A percentile compares a stretch with the other conserved stretches of the same genome.
These are phyloP conservation scores for Taphrorychus bicolor DNA, from an alignment of 2,888 invertebrate genomes.

Conservation along the genomic window DNA sequence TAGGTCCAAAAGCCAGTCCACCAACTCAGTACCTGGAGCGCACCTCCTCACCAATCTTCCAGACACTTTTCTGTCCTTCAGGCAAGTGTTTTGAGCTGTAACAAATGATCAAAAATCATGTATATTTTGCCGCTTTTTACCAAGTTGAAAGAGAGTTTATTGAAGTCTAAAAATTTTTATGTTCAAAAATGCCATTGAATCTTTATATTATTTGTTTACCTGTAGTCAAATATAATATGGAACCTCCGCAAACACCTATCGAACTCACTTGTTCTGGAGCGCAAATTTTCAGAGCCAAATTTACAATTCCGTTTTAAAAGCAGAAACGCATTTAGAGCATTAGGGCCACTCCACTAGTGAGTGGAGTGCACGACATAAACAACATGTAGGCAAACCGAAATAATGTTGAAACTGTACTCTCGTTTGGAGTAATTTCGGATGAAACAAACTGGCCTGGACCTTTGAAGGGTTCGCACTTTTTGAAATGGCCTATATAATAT, in stretches of 20 bases:
- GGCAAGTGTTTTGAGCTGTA: slow-evolving; percentile 64
- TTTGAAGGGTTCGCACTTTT: too few species aligned
- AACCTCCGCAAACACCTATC: not conserved
- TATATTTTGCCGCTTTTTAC: too few species aligned
- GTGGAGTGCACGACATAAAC: not conserved
- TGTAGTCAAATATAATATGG: too few species aligned
- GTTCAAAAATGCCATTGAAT: too few species aligned
- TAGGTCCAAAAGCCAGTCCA: slow-evolving; percentile 78
- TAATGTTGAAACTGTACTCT: not conserved
- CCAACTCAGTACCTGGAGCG: slow-evolving; percentile 81
- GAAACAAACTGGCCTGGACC: not conserved
- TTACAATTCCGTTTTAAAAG: slow-evolving; percentile 7
- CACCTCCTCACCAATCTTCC: slow-evolving; percentile 70
- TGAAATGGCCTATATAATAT: not conserved
- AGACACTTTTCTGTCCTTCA: slow-evolving; percentile 64
- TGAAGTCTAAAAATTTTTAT: too few species aligned
- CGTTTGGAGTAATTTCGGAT: not conserved
- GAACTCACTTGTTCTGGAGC: not conserved
- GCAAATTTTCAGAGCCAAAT: not conserved
- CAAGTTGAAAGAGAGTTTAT: too few species aligned
- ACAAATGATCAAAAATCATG: too few species aligned
- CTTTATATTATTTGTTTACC: too few species aligned
- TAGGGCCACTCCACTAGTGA: not conserved
- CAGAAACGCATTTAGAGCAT: not conserved
- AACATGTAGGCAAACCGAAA: not conserved